These are phyloP conservation scores for Pseudeuparius sepicola DNA, from an alignment of 2,888 invertebrate species.

Conservation along the genomic window DNA sequence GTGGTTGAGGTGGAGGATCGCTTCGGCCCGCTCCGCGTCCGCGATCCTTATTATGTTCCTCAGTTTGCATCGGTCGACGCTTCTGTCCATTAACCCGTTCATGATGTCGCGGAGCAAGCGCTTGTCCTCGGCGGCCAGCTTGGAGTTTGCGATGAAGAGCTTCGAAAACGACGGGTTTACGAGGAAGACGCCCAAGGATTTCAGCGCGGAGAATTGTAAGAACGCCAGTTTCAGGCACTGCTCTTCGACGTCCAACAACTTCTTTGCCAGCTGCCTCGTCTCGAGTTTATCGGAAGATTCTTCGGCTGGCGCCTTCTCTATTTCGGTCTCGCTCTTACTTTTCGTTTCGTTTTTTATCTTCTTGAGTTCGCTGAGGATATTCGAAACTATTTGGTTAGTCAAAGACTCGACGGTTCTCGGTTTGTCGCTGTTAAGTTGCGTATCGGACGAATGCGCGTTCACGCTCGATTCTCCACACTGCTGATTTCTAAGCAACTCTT, in stretches of 20 bases:
- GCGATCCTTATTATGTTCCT: constrained; percentile 38
- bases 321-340: constrained; percentile 23
- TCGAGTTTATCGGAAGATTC: constrained; percentile 18
- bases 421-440: constrained; percentile 26
- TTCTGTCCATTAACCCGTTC: constrained; percentile 38
- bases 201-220: constrained; percentile 48
- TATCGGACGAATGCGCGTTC: constrained; percentile 27
- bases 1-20: constrained; percentile 39
- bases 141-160: constrained; percentile 43
- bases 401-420: constrained; percentile 39
- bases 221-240: constrained; percentile 41
- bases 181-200: constrained; percentile 38
- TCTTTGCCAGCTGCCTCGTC: constrained; percentile 32
- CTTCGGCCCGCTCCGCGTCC: constrained; percentile 40
- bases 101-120: constrained; percentile 35
- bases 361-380: constrained; percentile 44
- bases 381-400: constrained; percentile 43
- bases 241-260: constrained; percentile 40
- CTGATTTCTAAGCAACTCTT: constrained; percentile 28
- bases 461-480: background rate
- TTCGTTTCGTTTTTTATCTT: constrained; percentile 34
- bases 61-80: constrained; percentile 40
- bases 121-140: constrained; percentile 22
- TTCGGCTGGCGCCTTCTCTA: constrained; percentile 16
- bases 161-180: constrained; percentile 39